phyloP scores from a whole-genome alignment of 2,888 invertebrate species.

The Drosophila hamatofila region DNA sequence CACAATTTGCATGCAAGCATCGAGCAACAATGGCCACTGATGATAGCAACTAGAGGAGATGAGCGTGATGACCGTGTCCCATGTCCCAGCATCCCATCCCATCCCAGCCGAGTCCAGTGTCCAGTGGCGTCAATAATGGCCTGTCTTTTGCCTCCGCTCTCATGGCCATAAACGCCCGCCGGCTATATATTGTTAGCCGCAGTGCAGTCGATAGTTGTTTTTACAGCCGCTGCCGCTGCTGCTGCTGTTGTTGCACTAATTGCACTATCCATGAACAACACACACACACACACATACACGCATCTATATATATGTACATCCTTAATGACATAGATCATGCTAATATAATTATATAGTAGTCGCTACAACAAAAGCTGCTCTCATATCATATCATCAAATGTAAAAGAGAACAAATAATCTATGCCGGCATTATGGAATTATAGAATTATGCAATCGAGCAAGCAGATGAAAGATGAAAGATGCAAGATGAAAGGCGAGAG shows the following conservation, averaged over 20 bases:
- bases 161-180: slow-evolving; percentile 77
- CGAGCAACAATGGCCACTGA: slow-evolving; percentile 38
- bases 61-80: slow-evolving; percentile 16
- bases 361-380: slow-evolving; percentile 59
- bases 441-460: slow-evolving; percentile 49
- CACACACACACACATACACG: slow-evolving; percentile 17
- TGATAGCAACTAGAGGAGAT: slow-evolving; percentile 27
- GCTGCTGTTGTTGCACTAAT: slow-evolving; percentile 66
- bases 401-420: slow-evolving; percentile 47
- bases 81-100: slow-evolving; percentile 14
- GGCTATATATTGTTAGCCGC: slow-evolving; percentile 73
- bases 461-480: slow-evolving; percentile 19
- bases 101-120: slow-evolving; percentile 41
- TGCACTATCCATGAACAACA: slow-evolving; percentile 58
- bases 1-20: slow-evolving; percentile 74
- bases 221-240: slow-evolving; percentile 49
- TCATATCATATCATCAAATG: slow-evolving; percentile 62
- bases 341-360: slow-evolving; percentile 75
- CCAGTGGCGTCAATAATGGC: slow-evolving; percentile 81
- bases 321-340: slow-evolving; percentile 79
- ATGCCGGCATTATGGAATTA: slow-evolving; percentile 30
- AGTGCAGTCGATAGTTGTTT: slow-evolving; percentile 73
- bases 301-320: slow-evolving; percentile 17
- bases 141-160: slow-evolving; percentile 70
- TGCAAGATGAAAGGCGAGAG: slow-evolving; percentile 7